Evolutionary conservation across 2,113 vertebrate genomes (phyloP).

Genomic region (Climacteris rufus): DNA sequence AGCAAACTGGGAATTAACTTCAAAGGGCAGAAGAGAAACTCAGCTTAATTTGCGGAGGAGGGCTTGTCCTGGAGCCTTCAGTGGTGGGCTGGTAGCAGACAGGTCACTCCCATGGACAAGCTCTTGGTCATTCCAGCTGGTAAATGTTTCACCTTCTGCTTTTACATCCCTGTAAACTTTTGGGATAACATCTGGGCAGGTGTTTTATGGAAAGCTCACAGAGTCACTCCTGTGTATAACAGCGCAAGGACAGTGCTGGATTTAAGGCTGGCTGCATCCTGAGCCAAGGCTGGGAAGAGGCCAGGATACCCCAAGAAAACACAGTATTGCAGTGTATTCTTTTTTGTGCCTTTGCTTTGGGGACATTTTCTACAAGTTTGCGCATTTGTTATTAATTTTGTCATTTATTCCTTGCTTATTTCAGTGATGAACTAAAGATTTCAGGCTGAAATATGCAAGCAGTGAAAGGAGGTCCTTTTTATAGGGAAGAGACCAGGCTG

Average conservation of each 20-base stretch:
- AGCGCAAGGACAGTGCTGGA: neutral
- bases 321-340: neutral
- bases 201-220: neutral
- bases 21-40: neutral
- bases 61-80: accelerated
- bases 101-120: accelerated
- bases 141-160: neutral
- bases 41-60: accelerated
- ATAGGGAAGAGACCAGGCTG: conserved; percentile 28
- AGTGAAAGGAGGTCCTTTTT: neutral
- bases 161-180: accelerated
- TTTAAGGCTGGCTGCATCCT: neutral
- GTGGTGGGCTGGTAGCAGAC: accelerated
- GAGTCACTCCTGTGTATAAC: neutral
- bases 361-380: neutral
- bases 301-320: neutral
- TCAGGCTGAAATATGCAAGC: neutral
- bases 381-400: conserved; percentile 20
- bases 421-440: neutral
- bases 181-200: neutral
- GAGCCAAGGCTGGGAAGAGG: neutral
- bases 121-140: neutral
- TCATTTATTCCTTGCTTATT: conserved; percentile 14
- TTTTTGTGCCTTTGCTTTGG: neutral
- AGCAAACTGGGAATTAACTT: neutral